A percentile compares a stretch with the other conserved stretches of the same genome.
Conservation (phyloP, 2,797 vertebrate genomes). For the Lacerta viridis region DNA sequence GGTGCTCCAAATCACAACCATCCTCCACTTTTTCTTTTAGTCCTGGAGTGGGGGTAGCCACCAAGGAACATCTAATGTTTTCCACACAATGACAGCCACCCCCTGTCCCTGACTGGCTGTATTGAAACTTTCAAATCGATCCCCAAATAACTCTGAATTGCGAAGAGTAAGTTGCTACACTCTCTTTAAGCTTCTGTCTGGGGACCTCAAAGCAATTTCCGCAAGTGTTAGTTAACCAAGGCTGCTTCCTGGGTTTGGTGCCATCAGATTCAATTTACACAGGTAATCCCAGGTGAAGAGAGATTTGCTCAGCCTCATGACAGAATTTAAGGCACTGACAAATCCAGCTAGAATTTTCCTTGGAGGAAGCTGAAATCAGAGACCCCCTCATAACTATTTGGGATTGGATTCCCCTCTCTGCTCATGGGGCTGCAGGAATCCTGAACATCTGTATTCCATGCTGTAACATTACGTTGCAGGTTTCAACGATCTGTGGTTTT, state of each 20-base stretch:
- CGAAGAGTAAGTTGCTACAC: conserved; percentile 72
- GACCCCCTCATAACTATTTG: not conserved
- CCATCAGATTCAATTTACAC: conserved; percentile 69
- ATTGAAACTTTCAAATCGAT: conserved; percentile 57
- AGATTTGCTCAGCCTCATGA: conserved; percentile 19
- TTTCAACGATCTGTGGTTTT: not conserved
- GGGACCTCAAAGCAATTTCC: conserved; percentile 67
- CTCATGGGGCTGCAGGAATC: too few species aligned
- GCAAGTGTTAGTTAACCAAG: conserved; percentile 73
- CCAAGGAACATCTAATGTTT: not conserved
- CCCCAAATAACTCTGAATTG: conserved; percentile 72
- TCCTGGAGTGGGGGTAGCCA: conserved; percentile 1
- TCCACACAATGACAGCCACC: not conserved
- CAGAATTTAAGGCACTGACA: not conserved
- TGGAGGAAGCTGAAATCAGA: not conserved
- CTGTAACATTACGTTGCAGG: too few species aligned
- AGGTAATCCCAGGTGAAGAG: conserved; percentile 63
- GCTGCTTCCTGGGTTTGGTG: conserved; percentile 56
- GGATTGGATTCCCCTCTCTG: not conserved
- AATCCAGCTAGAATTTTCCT: not conserved
- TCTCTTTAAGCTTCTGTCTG: conserved; percentile 66
- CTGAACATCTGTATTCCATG: too few species aligned
- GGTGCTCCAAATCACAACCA: not conserved
- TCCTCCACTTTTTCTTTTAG: not conserved
- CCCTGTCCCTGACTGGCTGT: conserved; percentile 52